phyloP scores from a whole-genome alignment of 2,113 vertebrate genomes.

The Pluvialis apricaria region DNA sequence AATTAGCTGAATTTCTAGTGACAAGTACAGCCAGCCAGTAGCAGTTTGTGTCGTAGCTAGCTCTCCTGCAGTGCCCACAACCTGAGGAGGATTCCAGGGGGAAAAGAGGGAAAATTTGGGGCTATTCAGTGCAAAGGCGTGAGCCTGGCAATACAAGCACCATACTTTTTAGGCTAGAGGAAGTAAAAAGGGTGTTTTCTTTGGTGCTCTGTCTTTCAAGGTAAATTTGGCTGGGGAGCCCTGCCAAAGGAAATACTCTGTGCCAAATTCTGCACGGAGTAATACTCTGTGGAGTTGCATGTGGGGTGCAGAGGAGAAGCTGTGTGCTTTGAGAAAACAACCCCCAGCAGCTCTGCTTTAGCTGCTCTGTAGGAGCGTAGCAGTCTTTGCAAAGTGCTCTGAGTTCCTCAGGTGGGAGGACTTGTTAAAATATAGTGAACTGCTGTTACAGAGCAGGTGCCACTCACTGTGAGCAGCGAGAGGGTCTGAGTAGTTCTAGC shows the following conservation, averaged over 20 bases:
- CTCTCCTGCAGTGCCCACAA: neutral
- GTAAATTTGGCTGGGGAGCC: neutral
- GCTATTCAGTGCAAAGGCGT: neutral
- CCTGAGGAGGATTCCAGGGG: neutral
- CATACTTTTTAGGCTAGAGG: neutral
- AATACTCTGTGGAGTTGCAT: neutral
- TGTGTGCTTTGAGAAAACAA: neutral
- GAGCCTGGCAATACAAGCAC: neutral
- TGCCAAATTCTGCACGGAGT: neutral
- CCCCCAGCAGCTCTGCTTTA: neutral
- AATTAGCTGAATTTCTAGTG: slow-evolving; percentile 70
- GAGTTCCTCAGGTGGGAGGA: neutral
- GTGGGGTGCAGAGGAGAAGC: neutral
- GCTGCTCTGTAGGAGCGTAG: neutral
- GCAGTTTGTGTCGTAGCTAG: neutral
- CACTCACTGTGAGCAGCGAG: rapidly evolving
- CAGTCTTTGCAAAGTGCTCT: neutral
- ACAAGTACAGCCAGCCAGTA: neutral
- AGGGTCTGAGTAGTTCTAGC: neutral
- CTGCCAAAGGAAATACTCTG: neutral
- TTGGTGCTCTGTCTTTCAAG: neutral
- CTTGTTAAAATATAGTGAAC: neutral
- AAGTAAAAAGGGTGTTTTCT: neutral
- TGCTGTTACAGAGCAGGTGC: rapidly evolving
- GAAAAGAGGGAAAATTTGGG: neutral